Evolutionary conservation across 2,888 invertebrate species (phyloP), one percentile per base, ranked within the genome.

Genomic region (Brachypalpus laphriformis): DNA sequence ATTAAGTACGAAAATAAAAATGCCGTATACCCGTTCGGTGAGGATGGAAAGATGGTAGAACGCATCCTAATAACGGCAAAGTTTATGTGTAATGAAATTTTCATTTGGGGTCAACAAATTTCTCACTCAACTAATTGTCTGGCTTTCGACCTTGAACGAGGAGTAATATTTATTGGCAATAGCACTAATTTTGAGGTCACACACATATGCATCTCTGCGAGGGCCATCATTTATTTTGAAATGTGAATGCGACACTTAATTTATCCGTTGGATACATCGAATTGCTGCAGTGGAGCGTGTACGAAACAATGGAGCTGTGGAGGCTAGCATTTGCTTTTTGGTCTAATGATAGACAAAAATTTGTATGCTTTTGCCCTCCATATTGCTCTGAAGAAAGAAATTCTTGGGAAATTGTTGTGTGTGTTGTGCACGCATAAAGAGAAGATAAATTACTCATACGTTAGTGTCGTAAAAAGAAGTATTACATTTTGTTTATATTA

Each of bases 21-120:
- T 28, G 11, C 28, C 2, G 9, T 5, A 45, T 42, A 16, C 1
- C 25, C 42, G 20, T 34, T 34, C 11, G 34, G 34, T 20, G 18
- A 28, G n/a, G 28, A 28, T 54, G 49, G 6, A 18, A 59, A 25
- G 25, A 59, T 22, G 11, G 28, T 22, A 9, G 42, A 42, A 47
- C n/a, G 25, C 31, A 70, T 63, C 42, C 61, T 31, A 34, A 56
- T 56, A 56, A 56, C 61, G 54, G 8, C 34, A 11, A n/a, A 45
- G 45, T 56, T 77, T 70, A 70, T 61, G 54, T 47, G 54, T 18
- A 61, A 63, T 77, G 54, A 77, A 54, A 70, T 70, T 68, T 70
- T 77, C 34, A 70, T 70, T 34, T 45, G 34, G 45, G 77, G 77
- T 77, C 68, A 70, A 61, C 47, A 61, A 68, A 68, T 75, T 57